phyloP scores from a whole-genome alignment of 2,797 vertebrate species.

The Arrhamphus sclerolepis region DNA sequence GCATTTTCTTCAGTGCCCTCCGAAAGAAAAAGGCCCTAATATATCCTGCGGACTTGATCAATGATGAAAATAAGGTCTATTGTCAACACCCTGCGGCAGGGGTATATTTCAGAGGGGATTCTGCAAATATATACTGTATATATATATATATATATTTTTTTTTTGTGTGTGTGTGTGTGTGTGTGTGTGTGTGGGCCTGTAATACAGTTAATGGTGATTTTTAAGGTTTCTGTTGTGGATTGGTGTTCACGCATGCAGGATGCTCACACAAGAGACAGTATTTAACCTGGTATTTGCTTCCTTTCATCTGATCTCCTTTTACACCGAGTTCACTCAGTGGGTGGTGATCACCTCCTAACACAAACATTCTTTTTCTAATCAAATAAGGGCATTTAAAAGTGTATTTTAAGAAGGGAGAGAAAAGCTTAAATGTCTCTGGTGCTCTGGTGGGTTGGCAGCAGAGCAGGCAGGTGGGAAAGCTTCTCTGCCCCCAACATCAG shows the following conservation, averaged over 20 bases:
- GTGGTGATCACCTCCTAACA: slow-evolving; percentile 55
- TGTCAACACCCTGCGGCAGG: slow-evolving; percentile 51
- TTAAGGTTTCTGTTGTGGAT: slow-evolving; percentile 48
- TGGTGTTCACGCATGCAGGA: slow-evolving; percentile 66
- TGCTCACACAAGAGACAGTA: slow-evolving; percentile 8
- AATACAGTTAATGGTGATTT: slow-evolving; percentile 36
- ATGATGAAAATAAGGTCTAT: slow-evolving; percentile 64
- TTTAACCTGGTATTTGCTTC: slow-evolving; percentile 57
- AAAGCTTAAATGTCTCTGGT: slow-evolving; percentile 41
- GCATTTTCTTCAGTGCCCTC: slow-evolving; percentile 65
- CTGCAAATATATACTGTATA: too few relatives aligned
- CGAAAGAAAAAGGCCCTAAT: slow-evolving; percentile 46
- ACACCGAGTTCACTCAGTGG: slow-evolving; percentile 59
- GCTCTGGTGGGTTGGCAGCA: slow-evolving; percentile 31
- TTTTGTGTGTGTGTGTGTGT: too few relatives aligned
- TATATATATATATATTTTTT: too few relatives aligned
- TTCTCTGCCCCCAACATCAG: slow-evolving; percentile 57
- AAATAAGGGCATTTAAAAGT: slow-evolving; percentile 61
- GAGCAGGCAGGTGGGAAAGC: slow-evolving; percentile 57
- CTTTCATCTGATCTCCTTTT: slow-evolving; percentile 67
- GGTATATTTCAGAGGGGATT: slow-evolving; percentile 25
- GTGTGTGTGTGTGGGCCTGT: too few relatives aligned
- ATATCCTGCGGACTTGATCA: slow-evolving; percentile 57
- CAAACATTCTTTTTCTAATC: slow-evolving; percentile 65
- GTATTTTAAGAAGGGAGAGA: slow-evolving; percentile 40